Evolutionary conservation across 2,113 vertebrate species (phyloP).

Genomic region (Rhegmatorhina hoffmannsi): DNA sequence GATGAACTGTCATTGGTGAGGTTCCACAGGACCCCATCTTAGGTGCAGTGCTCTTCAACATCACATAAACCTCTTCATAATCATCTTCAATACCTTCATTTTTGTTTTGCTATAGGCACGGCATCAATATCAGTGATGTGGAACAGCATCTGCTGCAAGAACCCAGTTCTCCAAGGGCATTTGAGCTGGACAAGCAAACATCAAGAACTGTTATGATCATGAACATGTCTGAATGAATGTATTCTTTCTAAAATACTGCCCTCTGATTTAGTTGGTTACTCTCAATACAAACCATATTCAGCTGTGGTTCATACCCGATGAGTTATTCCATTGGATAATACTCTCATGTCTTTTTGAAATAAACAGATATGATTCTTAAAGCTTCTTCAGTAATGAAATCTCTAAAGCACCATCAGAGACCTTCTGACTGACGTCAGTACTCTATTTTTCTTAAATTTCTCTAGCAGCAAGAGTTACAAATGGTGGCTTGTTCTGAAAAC

Average conservation of each 20-base stretch:
- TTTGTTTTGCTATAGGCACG: no score
- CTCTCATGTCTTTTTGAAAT: background rate
- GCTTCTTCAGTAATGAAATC: background rate
- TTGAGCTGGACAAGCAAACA: no score
- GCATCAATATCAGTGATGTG: no score
- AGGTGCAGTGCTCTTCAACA: no score
- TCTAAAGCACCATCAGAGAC: background rate
- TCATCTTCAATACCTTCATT: no score
- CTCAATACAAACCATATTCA: background rate
- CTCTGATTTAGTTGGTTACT: background rate
- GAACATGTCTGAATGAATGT: background rate
- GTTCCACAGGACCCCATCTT: no score
- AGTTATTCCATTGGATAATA: background rate
- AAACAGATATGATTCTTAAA: background rate
- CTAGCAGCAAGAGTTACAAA: background rate
- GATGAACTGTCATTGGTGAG: no score
- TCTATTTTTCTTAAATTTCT: background rate
- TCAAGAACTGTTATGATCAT: no score
- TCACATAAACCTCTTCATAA: no score
- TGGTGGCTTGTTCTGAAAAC: background rate
- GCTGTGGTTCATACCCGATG: background rate
- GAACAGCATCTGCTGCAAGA: no score
- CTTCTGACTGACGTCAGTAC: background rate
- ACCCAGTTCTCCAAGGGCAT: no score
- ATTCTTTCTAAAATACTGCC: background rate